These are phyloP conservation scores for Enoplosus armatus DNA, from an alignment of 2,797 vertebrate species.

Conservation along the genomic window DNA sequence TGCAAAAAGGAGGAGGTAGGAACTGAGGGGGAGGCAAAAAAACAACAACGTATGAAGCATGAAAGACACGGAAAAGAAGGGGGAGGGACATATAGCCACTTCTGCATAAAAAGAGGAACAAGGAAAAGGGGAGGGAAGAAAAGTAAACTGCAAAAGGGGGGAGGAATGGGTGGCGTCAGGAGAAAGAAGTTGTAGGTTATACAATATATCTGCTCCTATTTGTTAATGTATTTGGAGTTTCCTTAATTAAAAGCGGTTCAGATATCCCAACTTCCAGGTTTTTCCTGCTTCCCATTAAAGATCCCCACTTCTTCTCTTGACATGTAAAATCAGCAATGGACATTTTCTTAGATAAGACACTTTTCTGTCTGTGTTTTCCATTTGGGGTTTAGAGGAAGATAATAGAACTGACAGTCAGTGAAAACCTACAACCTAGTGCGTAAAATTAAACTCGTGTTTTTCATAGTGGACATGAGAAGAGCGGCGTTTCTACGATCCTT, in stretches of 20 bases:
- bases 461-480: background rate
- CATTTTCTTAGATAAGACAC: background rate
- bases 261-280: background rate
- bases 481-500: background rate
- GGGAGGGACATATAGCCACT: constrained; percentile 45
- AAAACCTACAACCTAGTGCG: background rate
- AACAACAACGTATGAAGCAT: constrained; percentile 41
- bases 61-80: constrained; percentile 51
- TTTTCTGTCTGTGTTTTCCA: constrained; percentile 8
- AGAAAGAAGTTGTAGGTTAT: background rate
- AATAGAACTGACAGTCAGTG: background rate
- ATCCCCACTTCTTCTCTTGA: background rate
- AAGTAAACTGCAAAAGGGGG: constrained; percentile 17
- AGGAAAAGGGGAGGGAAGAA: constrained; percentile 38
- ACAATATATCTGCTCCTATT: background rate
- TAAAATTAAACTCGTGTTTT: background rate
- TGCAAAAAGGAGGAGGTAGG: constrained; percentile 43
- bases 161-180: constrained; percentile 12
- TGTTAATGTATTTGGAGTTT: background rate
- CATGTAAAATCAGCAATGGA: background rate
- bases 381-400: background rate
- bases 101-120: constrained; percentile 67
- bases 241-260: background rate
- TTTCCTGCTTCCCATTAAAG: background rate
- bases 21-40: constrained; percentile 21